Evolutionary conservation across 2,888 invertebrate genomes (phyloP).

Genomic region (Diadromus collaris): DNA sequence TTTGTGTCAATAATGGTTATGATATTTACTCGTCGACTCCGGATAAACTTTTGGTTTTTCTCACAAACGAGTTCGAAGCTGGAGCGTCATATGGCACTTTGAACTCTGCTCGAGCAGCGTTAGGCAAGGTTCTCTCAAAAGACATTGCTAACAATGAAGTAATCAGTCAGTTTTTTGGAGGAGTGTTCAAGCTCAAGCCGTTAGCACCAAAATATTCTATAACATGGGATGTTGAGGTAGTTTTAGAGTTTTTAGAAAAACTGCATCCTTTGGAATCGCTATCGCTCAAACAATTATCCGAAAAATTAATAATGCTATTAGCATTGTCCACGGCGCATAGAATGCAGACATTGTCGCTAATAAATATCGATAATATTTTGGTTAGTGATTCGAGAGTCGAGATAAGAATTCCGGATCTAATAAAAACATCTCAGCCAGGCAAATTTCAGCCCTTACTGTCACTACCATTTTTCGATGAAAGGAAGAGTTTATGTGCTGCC

Average conservation of each 20-base stretch:
- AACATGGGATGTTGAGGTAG: conserved; percentile 67
- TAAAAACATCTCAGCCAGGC: conserved; percentile 42
- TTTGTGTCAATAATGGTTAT: conserved; percentile 51
- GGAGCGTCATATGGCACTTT: conserved; percentile 63
- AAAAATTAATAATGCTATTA: conserved; percentile 11
- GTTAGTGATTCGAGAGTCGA: not conserved
- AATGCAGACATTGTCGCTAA: conserved; percentile 3
- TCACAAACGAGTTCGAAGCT: conserved; percentile 46
- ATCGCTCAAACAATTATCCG: conserved; percentile 9
- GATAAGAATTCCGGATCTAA: conserved; percentile 37
- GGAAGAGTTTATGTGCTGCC: conserved; percentile 34
- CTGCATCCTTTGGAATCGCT: not conserved
- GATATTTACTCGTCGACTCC: conserved; percentile 40
- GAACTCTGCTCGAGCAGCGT: conserved; percentile 66
- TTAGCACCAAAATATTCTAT: conserved; percentile 60
- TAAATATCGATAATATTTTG: conserved; percentile 4
- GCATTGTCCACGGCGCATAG: conserved; percentile 20
- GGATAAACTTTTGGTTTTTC: conserved; percentile 45
- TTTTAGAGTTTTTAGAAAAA: conserved; percentile 11
- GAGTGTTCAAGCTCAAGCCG: conserved; percentile 58
- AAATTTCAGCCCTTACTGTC: conserved; percentile 30
- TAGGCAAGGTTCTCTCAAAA: conserved; percentile 60
- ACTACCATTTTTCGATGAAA: conserved; percentile 32
- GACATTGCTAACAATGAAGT: conserved; percentile 56
- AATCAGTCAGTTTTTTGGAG: conserved; percentile 65